Conservation (phyloP, 2,888 invertebrate genomes). For the Gibbula magus region DNA sequence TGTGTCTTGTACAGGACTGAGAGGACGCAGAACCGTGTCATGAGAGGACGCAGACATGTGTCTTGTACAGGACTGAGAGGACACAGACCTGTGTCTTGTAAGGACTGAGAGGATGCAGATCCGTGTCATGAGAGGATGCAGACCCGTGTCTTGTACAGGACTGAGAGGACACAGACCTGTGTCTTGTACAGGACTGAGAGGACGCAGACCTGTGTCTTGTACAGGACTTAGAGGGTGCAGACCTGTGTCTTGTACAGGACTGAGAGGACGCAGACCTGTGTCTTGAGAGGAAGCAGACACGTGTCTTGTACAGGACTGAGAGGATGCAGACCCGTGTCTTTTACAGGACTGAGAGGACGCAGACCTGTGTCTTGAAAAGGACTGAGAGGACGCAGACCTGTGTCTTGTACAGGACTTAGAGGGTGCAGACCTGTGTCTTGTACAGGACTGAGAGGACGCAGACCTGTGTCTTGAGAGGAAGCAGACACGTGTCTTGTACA, state of each 20-base stretch:
- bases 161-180: not conserved
- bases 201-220: not conserved
- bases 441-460: slow-evolving; percentile 40
- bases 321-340: not conserved
- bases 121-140: no score
- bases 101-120: slow-evolving; percentile 33
- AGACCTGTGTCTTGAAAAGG: slow-evolving; percentile 34
- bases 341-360: slow-evolving; percentile 41
- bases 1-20: slow-evolving; percentile 46
- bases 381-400: slow-evolving; percentile 4
- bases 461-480: no score
- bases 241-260: slow-evolving; percentile 45
- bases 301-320: slow-evolving; percentile 50
- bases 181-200: slow-evolving; percentile 45
- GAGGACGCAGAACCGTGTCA: not conserved
- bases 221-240: slow-evolving; percentile 39
- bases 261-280: not conserved
- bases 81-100: not conserved
- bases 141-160: no score
- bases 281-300: no score
- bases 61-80: slow-evolving; percentile 45
- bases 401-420: slow-evolving; percentile 45
- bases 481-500: no score
- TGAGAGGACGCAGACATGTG: no score
- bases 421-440: not conserved